Evolutionary conservation across 2,113 vertebrate genomes (phyloP).

Genomic region (Apeltes quadracus): DNA sequence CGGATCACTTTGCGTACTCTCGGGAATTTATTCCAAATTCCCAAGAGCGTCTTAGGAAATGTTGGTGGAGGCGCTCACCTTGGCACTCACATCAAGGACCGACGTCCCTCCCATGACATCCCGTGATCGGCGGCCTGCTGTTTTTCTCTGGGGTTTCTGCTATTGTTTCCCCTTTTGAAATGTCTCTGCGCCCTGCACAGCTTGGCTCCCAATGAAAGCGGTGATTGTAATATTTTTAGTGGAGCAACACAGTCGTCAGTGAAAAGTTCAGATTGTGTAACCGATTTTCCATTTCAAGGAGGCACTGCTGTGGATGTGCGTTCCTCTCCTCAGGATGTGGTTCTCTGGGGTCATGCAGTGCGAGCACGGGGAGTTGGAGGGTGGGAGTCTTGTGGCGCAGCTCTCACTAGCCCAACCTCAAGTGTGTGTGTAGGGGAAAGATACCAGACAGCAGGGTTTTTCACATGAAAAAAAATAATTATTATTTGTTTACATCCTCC

Average conservation of each 20-base stretch:
- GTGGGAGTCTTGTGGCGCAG: constrained; percentile 76
- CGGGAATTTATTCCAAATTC: constrained; percentile 63
- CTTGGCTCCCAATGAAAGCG: constrained; percentile 81
- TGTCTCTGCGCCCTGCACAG: constrained; percentile 66
- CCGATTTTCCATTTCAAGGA: constrained; percentile 83
- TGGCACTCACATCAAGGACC: constrained; percentile 76
- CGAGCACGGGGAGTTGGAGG: constrained; percentile 74
- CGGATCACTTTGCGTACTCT: constrained; percentile 42
- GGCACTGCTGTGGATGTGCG: constrained; percentile 75
- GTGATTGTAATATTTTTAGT: constrained; percentile 82
- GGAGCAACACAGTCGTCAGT: constrained; percentile 78
- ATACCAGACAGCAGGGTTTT: constrained; percentile 75
- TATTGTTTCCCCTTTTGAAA: constrained; percentile 75
- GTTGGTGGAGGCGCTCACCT: constrained; percentile 69
- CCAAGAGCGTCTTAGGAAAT: constrained; percentile 74
- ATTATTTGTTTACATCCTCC: constrained; percentile 72
- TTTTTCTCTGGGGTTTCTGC: constrained; percentile 66
- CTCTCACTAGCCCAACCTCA: constrained; percentile 69
- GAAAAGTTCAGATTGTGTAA: constrained; percentile 85
- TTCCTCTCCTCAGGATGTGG: constrained; percentile 83
- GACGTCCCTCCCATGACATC: constrained; percentile 71
- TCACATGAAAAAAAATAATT: constrained; percentile 81
- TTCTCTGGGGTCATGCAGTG: constrained; percentile 78
- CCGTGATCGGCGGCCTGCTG: constrained; percentile 71
- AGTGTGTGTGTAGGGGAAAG: constrained; percentile 75